Evolutionary conservation across 2,113 vertebrate species (phyloP).

Genomic region (Crotalus viridis): DNA sequence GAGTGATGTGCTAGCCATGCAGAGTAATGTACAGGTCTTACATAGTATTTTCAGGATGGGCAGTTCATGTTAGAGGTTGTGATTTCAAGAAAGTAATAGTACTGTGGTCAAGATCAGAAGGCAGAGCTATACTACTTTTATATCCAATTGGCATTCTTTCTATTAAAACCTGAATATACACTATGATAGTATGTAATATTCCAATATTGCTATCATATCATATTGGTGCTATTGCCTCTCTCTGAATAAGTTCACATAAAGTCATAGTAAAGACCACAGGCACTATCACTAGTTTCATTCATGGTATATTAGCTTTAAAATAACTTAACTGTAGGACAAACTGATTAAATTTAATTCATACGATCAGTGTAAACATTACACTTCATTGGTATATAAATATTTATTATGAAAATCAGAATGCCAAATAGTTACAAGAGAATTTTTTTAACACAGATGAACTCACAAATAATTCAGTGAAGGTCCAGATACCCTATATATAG

Average conservation of each 20-base stretch:
- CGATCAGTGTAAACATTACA: not conserved
- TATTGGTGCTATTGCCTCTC: not conserved
- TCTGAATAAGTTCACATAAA: not conserved
- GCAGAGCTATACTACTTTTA: not conserved
- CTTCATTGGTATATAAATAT: not conserved
- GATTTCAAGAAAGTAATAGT: not conserved
- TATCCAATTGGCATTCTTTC: not conserved
- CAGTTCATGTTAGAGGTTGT: not conserved
- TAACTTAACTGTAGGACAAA: not conserved
- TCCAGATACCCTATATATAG: conserved; percentile 31
- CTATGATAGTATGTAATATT: not conserved
- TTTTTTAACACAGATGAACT: not conserved
- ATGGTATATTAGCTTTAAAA: not conserved
- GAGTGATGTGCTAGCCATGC: not conserved
- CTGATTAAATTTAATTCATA: not conserved
- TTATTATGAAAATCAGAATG: conserved; percentile 20
- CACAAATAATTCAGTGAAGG: conserved; percentile 48
- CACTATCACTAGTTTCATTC: not conserved
- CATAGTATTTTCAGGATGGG: not conserved
- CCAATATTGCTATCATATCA: not conserved
- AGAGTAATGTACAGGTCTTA: not conserved
- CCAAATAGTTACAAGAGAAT: not conserved
- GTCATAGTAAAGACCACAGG: not conserved
- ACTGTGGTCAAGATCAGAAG: not conserved
- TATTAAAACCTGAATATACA: not conserved